These are phyloP conservation scores for Rhagophthalmus giganteus DNA, from an alignment of 2,888 invertebrate genomes.

Conservation along the genomic window DNA sequence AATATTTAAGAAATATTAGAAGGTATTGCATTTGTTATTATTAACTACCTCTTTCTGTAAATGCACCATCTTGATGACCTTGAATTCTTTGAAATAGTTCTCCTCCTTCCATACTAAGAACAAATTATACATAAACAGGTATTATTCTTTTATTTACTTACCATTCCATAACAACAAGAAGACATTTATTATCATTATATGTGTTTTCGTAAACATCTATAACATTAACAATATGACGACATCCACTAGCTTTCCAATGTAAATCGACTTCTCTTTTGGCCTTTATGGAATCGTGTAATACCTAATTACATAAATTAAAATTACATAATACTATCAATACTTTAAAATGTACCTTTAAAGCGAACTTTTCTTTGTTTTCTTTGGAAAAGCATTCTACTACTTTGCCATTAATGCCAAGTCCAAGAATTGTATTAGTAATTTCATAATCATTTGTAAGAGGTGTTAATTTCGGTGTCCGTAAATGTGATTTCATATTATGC, in stretches of 20 bases:
- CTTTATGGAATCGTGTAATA: constrained; percentile 88
- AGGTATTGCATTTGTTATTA: constrained; percentile 1
- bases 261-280: constrained; percentile 93
- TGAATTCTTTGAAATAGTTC: constrained; percentile 97
- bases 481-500: constrained; percentile 42
- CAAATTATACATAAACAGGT: background rate
- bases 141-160: constrained; percentile 47
- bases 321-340: constrained; percentile 4
- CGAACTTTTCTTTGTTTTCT: constrained; percentile 76
- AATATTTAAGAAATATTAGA: constrained; percentile 31
- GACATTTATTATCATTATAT: constrained; percentile 88
- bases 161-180: constrained; percentile 99
- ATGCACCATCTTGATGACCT: constrained; percentile 90
- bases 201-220: constrained; percentile 95
- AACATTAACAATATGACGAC: constrained; percentile 89
- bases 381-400: constrained; percentile 92
- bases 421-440: constrained; percentile 90
- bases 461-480: constrained; percentile 70
- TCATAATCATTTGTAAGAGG: constrained; percentile 89
- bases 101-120: constrained; percentile 90
- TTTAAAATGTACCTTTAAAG: constrained; percentile 76
- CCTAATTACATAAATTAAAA: too few relatives aligned
- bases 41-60: constrained; percentile 82
- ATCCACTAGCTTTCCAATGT: constrained; percentile 91
- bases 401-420: constrained; percentile 97